Percentiles rank a stretch among this genome's conserved stretches.
Conservation (phyloP, 2,113 vertebrate genomes). For the Hemiprocne comata region DNA sequence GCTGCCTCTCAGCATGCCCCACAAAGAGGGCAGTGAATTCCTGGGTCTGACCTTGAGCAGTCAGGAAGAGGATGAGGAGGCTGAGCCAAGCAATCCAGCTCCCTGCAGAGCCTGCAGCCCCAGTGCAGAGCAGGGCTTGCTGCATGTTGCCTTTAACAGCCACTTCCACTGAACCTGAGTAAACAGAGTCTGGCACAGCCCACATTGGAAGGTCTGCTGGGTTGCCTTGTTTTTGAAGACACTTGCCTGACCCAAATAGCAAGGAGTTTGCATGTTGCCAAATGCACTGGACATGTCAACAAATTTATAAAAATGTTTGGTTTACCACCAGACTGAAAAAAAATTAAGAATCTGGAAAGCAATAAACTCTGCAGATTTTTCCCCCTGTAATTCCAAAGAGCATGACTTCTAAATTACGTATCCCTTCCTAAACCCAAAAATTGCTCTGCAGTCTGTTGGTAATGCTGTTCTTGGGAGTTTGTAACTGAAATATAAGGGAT, state of each 20-base stretch:
- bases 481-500: not conserved
- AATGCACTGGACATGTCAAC: not conserved
- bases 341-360: not conserved
- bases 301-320: conserved; percentile 1
- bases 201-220: not conserved
- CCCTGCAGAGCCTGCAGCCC: not conserved
- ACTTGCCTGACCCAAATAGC: conserved; percentile 17
- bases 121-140: not conserved
- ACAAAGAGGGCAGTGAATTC: not conserved
- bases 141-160: not conserved
- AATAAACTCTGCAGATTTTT: not conserved
- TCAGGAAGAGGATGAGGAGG: not conserved
- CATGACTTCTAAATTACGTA: not conserved
- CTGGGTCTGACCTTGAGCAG: conserved; percentile 35
- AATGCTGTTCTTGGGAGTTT: not conserved
- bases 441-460: not conserved
- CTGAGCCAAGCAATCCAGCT: not conserved
- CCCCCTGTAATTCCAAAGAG: not conserved
- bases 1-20: not conserved
- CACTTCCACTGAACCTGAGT: not conserved
- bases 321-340: not conserved
- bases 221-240: conserved; percentile 19
- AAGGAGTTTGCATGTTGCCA: not conserved
- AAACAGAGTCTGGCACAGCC: not conserved
- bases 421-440: conserved; percentile 8